Evolutionary conservation across 2,888 invertebrate species (phyloP), one percentile per base, ranked within the genome.

Genomic region (Hylaea fasciaria): DNA sequence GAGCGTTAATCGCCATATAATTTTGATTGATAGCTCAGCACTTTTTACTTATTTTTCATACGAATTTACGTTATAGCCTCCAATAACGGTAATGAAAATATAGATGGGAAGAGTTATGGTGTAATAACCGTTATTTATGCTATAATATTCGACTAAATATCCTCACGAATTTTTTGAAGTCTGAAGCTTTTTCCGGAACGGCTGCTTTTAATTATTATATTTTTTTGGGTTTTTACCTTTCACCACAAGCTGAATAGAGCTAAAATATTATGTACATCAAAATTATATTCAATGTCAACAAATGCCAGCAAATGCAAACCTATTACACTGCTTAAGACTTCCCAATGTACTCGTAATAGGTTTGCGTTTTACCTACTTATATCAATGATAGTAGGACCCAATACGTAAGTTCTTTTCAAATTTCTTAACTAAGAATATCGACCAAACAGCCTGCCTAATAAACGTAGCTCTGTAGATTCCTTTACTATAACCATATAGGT

Each of bases 21-120:
- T 85, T 71, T 85, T 87, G 87, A 87, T 87, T 82, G 86, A 88
- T 87, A 78, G 82, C 80, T 77, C 66, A 73, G 74, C 77, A 70
- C 64, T 76, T 82, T 85, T 83, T 82, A 82, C 81, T 76, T 79
- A 85, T 83, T 83, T 86, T 86, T 82, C 82, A 82, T 81, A 78
- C 76, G 68, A 77, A 78, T 75, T 80, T 74, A 74, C 77, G 72
- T 79, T 75, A 81, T 80, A 52, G 70, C 71, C 59, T 68, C 73
- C 76, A 76, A 82, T 85, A 84, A 81, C 79, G 72, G 75, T 81
- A 82, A 82, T 82, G 79, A 79, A 81, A 82, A 76, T 75, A 77
- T 70, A 76, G 69, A 71, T 65, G 64, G 66, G 63, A 77, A 79
- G 80, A 82, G 73, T 80, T 78, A 81, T 78, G 70, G 66, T 48